These are phyloP conservation scores for Marcusenius ussheri DNA, from an alignment of 2,113 vertebrate genomes.

Conservation along the genomic window DNA sequence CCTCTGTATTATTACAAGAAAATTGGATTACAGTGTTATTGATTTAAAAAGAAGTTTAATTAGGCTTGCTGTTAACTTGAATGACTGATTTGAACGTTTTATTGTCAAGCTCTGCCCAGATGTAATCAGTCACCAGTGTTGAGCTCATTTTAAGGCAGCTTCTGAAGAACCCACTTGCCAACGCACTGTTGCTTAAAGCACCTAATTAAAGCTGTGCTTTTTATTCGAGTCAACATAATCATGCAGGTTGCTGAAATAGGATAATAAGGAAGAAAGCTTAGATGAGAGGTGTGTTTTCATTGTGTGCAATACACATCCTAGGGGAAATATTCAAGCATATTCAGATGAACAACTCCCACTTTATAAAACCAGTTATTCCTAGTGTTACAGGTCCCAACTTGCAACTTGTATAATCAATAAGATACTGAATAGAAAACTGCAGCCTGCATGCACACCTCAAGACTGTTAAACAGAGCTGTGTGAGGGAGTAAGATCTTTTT, in stretches of 20 bases:
- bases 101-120: background rate
- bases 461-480: background rate
- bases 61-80: background rate
- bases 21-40: background rate
- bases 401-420: background rate
- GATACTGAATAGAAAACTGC: background rate
- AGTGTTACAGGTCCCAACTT: background rate
- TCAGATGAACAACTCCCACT: background rate
- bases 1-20: background rate
- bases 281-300: background rate
- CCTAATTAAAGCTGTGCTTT: background rate
- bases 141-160: background rate
- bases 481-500: background rate
- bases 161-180: background rate
- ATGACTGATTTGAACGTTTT: background rate
- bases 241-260: background rate
- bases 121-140: background rate
- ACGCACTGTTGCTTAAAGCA: background rate
- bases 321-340: background rate
- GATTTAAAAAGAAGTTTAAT: background rate
- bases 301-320: background rate
- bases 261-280: background rate
- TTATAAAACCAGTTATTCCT: constrained; percentile 8
- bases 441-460: background rate
- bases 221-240: background rate